Base-by-base conservation (phyloP, 2,888 invertebrate species). In the Linnaemya tessellans region DNA sequence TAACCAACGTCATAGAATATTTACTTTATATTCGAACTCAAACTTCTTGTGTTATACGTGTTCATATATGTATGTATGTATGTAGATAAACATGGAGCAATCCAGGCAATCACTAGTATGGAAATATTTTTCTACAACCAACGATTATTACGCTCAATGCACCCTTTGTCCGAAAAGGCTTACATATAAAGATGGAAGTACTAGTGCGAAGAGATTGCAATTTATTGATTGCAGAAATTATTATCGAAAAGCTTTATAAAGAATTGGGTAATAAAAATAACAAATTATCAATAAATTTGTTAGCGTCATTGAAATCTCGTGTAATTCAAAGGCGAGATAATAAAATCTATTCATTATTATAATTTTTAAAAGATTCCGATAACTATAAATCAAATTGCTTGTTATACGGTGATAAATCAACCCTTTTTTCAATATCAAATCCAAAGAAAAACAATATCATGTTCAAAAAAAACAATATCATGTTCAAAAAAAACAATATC, bases 221-320 rank as follows among this genome's bases (percentile, higher is more conserved):
- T 20, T 51, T 51, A 51, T 51, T 51, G 51, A 51, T 51, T 51
- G 51, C 51, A 51, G 51, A 20, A 51, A 51, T 51, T 51, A 51
- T 51, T 51, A 51, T 51, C 20, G 20, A 51, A 51, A 51, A 20
- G 51, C 51, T 51, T 20, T 51, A 51, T 51, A 9, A 51, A 51
- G 20, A 51, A 51, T 20, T 20, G 20, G 51, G 20, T 51, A 51
- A 51, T 20, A 51, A 8, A 51, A 20, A 51, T 51, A 51, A 18
- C 18, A 20, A 1, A 20, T 51, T 51, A 51, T 51, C 51, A 51
- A 51, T 9, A 8, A 20, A 51, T 51, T 51, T 51, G 20, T 20
- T 51, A 51, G 20, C 51, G 9, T 51, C 51, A 20, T 20, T 51
- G 20, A 51, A 20, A 51, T 51, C 51, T 51, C 51, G 20, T 20